Evolutionary conservation across 2,113 vertebrate genomes (phyloP).

Genomic region (Dipodomys stephensi): DNA sequence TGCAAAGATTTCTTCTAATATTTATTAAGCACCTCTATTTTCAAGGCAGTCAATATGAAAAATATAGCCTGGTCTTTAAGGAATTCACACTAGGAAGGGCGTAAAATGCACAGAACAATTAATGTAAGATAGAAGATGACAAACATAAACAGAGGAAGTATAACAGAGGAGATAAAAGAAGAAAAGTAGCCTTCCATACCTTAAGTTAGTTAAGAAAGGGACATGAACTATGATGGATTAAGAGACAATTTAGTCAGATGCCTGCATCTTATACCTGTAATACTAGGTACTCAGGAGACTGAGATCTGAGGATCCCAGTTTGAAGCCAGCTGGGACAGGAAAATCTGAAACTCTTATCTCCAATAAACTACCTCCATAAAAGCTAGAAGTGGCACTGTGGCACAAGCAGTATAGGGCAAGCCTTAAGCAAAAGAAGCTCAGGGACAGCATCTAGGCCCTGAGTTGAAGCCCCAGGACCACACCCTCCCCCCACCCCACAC

Average conservation of each 20-base stretch:
- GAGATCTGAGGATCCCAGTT: no score
- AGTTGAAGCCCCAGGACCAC: no score
- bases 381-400: no score
- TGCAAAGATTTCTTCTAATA: background rate
- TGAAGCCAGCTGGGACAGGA: no score
- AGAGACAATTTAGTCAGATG: background rate
- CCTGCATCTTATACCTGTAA: no score
- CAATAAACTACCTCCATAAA: no score
- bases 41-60: background rate
- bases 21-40: background rate
- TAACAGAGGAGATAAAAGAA: constrained; percentile 6
- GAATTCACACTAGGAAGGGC: background rate
- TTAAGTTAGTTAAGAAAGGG: background rate
- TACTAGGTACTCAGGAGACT: no score
- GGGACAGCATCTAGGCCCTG: no score
- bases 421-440: no score
- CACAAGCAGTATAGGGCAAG: no score
- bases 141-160: background rate
- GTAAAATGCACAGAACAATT: background rate
- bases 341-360: no score
- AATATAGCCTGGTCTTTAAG: background rate
- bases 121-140: constrained; percentile 44
- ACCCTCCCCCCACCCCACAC: no score
- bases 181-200: background rate
- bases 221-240: background rate